These are phyloP conservation scores for Holotrichia oblita DNA, from an alignment of 1,140 invertebrate species.

Conservation along the genomic window DNA sequence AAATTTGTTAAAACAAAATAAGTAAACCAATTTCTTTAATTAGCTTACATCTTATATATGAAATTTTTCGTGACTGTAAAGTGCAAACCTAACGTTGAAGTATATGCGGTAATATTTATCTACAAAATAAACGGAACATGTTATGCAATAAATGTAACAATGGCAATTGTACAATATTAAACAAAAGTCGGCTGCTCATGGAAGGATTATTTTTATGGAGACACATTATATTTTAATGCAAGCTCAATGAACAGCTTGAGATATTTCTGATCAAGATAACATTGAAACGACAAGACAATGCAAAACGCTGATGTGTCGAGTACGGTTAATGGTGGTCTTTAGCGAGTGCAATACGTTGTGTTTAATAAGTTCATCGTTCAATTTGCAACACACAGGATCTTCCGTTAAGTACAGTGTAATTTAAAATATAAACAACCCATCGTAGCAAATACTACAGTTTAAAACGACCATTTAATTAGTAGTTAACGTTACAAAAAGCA, in stretches of 20 bases:
- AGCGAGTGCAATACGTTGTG: not conserved
- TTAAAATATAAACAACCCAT: too few relatives aligned
- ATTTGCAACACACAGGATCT: not conserved
- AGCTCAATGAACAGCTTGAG: not conserved
- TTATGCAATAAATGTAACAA: slow-evolving; percentile 21
- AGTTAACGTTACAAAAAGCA: too few relatives aligned
- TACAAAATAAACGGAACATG: slow-evolving; percentile 4
- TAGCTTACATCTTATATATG: too few relatives aligned
- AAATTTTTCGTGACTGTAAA: too few relatives aligned
- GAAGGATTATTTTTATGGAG: slow-evolving; percentile 1
- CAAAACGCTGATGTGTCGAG: not conserved
- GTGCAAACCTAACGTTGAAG: not conserved
- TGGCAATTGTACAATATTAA: not conserved
- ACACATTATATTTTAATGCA: slow-evolving; percentile 17
- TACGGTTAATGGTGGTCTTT: not conserved
- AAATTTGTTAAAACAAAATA: too few relatives aligned
- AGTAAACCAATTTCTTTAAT: too few relatives aligned
- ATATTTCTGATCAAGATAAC: slow-evolving; percentile 11
- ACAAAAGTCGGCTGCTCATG: not conserved
- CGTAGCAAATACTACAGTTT: too few relatives aligned
- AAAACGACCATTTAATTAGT: too few relatives aligned
- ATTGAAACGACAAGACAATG: slow-evolving; percentile 19
- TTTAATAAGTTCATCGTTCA: not conserved
- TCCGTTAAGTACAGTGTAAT: not conserved
- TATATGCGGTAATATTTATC: not conserved